Base-by-base conservation (phyloP, 1,140 invertebrate species). In the Lethrus apterus region DNA sequence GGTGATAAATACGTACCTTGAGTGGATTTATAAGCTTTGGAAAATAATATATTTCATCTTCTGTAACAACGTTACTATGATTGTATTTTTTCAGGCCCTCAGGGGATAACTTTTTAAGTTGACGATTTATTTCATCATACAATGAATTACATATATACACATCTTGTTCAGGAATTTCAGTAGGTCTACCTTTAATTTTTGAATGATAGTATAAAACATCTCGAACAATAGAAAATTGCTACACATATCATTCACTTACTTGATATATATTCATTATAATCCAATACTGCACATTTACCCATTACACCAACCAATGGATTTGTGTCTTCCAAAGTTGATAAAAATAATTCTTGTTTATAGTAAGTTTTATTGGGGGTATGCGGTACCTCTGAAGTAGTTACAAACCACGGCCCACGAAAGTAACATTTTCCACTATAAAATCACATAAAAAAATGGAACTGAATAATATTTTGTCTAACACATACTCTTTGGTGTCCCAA, bases 11-110 rank as follows among this genome's bases (percentile, higher is more conserved):
- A 56, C 62, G 64, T 70, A 86, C 83, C 73, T 85, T 87, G 46
- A 78, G 73, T 14, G 86, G 83, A 65, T 81, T 81, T 18, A 85
- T 79, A 3, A 80, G 70, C 30, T 83, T 79, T 40, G 84, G 78
- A 68, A 94, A 94, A 65, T 83, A 89, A 60, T 89, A 93, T 26
- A 94, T 82, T 74, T 98, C 95, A 72, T 98, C 94, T 51, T 92
- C 83, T 5, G 81, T 86, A 2, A 98, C 93, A 11, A 79, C 71
- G 9, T 80, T 76, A 24, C 83, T 84, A 57, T 94, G 84, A 42
- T 79, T 78, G 56, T 86, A 91, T 66, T 90, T 93, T 66, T 92
- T 81, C 33, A 90, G 65, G 3, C 83, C 86, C 11, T 83, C 78
- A 32, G 72, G 70, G 10, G 75, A 74, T 38, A 75, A 72, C 62